Base-by-base conservation (phyloP, 2,113 vertebrate species). In the Elanoides forficatus region DNA sequence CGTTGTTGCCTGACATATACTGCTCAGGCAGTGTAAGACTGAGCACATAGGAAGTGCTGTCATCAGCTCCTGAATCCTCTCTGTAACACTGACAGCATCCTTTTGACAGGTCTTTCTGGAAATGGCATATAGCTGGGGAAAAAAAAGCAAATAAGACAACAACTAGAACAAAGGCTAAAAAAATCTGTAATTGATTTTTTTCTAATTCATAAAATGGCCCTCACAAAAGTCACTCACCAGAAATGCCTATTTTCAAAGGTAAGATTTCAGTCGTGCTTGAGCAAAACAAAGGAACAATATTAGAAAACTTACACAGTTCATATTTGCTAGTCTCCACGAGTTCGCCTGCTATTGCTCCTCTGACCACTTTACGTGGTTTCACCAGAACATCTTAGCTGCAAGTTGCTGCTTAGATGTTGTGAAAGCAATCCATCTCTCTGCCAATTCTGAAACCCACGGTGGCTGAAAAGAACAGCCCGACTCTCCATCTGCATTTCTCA, bases 121-220 rank as follows among this genome's bases (percentile, higher is more conserved):
- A 86, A 32, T 0, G 2, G 13, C 34, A 29, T 32, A 6, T 45
- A 47, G 36, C 34, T 27, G 67, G n/a, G 53, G 1, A 5, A 12
- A 50, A 50, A 63, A 76, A 67, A 25, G 26, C 47, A 68, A n/a
- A 26, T 7, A 47, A n/a, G 29, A 22, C 42, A 29, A 20, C 7
- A 34, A 56, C 13, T 32, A 32, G 58, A 86, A 25, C 38, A 45
- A 59, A 65, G 56, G 34, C 21, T 90, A 30, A 30, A n/a, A 65
- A 65, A 45, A 38, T 13, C 14, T 27, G 8, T 25, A 36, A 36
- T 2, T 10, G 32, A 27, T 5, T 29, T 53, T n/a, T 58, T 11
- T 10, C 32, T 34, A 42, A n/a, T n/a, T 68, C 53, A 26, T 38
- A n/a, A 66, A 80, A 55, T 2, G 48, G 30, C 38, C 34, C 34